Conservation (phyloP, 2,888 invertebrate genomes). For the Pterostichus madidus region DNA sequence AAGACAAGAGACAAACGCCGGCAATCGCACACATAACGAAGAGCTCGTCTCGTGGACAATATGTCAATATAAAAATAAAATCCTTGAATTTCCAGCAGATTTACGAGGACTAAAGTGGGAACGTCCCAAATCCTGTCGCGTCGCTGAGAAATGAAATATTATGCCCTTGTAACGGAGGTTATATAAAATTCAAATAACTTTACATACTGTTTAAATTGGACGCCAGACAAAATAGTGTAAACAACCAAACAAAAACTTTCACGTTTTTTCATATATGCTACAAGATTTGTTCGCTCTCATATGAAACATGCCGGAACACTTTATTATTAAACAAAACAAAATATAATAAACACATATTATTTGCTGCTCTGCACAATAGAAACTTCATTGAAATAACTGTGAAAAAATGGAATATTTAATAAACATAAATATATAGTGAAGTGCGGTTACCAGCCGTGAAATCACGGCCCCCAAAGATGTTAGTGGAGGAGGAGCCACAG, state of each 20-base stretch:
- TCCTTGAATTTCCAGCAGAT: constrained; percentile 62
- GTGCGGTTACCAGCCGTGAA: too few relatives aligned
- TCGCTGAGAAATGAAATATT: constrained; percentile 62
- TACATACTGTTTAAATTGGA: constrained; percentile 66
- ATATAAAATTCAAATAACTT: constrained; percentile 65
- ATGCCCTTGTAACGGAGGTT: constrained; percentile 63
- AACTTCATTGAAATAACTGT: too few relatives aligned
- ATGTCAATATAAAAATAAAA: constrained; percentile 66
- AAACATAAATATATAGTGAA: too few relatives aligned
- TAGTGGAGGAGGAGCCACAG: too few relatives aligned
- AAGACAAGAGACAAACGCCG: background rate
- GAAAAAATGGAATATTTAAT: too few relatives aligned
- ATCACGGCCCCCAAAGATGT: too few relatives aligned
- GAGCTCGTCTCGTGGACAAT: constrained; percentile 57
- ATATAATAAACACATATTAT: too few relatives aligned
- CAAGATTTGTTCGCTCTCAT: constrained; percentile 40
- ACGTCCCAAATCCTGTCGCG: constrained; percentile 50
- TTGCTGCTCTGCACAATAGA: too few relatives aligned
- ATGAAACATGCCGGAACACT: background rate
- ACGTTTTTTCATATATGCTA: constrained; percentile 2
- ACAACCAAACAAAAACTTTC: constrained; percentile 41
- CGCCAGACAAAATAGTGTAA: constrained; percentile 56
- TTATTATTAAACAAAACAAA: too few relatives aligned
- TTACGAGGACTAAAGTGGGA: constrained; percentile 60
- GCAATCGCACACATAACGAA: constrained; percentile 45